Base-by-base conservation (phyloP, 2,888 invertebrate species). In the Esperia sulphurella region DNA sequence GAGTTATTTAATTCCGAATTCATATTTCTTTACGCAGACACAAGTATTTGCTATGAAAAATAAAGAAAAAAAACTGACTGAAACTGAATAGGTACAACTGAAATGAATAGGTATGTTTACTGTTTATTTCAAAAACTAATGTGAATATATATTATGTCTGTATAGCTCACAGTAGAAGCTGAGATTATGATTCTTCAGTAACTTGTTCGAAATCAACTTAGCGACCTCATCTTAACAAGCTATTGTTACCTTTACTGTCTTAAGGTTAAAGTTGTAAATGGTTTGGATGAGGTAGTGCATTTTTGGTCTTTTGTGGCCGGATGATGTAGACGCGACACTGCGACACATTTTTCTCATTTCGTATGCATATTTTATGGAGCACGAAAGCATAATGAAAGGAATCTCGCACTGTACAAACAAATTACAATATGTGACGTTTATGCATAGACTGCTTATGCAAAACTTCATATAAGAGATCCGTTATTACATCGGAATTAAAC, bases 321-420 rank as follows among this genome's bases (percentile, higher is more conserved):
- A 33, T 33, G 14, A 42, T 14, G 41, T 41, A 52, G 67, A 65
- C 68, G 69, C 75, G 72, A 77, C 72, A 72, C 72, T 78, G 84
- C 79, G 79, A 84, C 82, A 86, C 77, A 85, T 86, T 86, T 86
- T 87, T 87, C 86, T 85, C 83, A 82, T 87, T 84, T 83, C 78
- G 73, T 73, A 81, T 87, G 87, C 85, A 87, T 88, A 86, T 84
- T 86, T 87, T 84, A 87, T 84, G 77, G 74, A 74, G 74, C 75
- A 77, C 75, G 80, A 74, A 77, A 72, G 74, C 74, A 75, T 85
- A 86, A 86, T 85, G 85, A 83, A 81, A 81, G 79, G 72, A 81
- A 75, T 79, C 77, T 78, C 68, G 65, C 71, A 65, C 64, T 62
- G 72, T 69, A 76, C 76, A 79, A 80, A 85, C 78, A 83, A 81